Evolutionary conservation across 2,113 vertebrate genomes (phyloP), one percentile per base, ranked within the genome.

Genomic region (Pithys albifrons): DNA sequence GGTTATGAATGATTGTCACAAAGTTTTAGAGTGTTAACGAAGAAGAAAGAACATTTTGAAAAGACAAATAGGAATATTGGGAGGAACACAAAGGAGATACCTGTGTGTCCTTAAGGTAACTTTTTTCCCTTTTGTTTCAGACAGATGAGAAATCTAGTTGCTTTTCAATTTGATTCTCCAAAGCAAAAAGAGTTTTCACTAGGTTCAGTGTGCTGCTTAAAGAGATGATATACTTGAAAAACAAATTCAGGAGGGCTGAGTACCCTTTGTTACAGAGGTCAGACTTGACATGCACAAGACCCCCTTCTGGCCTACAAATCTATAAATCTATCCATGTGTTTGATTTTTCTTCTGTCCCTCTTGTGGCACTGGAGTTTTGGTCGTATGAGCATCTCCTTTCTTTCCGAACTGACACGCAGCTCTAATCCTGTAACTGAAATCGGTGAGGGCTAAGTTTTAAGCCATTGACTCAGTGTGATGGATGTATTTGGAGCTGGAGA

Each of bases 241-340:
- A 76, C 52, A 6, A 77, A 31, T 70, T 88, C 11, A 24, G n/a
- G 28, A n/a, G 22, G 33, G 6, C 29, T 43, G 25, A 70, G 16
- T 43, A 54, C 24, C 4, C 5, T 88, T 91, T 76, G 22, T 65
- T 66, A 59, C 17, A 70, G 46, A 66, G 28, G n/a, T 72, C 46
- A 70, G 35, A 55, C 35, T 28, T 59, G 41, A 43, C 1, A 3
- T 23, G 51, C 0, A 0, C 19, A 64, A 16, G 2, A 12, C 19
- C 35, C 6, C 9, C 15, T 49, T 55, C 25, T 71, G 88, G 88
- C 58, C 59, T 70, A 28, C 1, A 3, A 5, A 64, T 72, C 10
- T 74, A 5, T 79, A 37, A 24, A 58, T 67, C 22, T 48, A 1
- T 33, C 8, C 16, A 5, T 33, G 37, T 49, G 48, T 41, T 65